phyloP scores from a whole-genome alignment of 2,797 vertebrate species.

The Sebastes taczanowskii region DNA sequence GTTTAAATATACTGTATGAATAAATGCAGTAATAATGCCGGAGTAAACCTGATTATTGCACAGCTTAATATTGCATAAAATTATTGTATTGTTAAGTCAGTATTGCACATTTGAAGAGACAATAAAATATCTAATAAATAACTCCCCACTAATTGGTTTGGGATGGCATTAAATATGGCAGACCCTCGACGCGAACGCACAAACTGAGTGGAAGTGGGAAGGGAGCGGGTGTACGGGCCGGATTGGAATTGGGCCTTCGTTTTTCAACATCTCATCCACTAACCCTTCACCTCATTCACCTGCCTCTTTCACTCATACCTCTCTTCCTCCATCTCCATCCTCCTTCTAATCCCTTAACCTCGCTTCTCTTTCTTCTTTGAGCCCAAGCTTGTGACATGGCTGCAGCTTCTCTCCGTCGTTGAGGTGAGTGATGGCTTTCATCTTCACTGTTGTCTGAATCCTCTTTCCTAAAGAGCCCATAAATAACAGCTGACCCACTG shows the following conservation, averaged over 20 bases:
- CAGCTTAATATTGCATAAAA: too few relatives aligned
- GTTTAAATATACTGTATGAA: too few relatives aligned
- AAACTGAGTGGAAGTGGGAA: too few relatives aligned
- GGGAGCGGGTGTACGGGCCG: too few relatives aligned
- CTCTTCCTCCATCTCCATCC: constrained; percentile 6
- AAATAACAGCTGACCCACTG: constrained; percentile 60
- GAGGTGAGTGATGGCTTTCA: constrained; percentile 66
- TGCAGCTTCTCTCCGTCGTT: constrained; percentile 26
- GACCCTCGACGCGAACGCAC: accelerated
- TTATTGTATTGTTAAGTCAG: too few relatives aligned
- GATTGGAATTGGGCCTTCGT: too few relatives aligned
- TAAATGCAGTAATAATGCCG: too few relatives aligned
- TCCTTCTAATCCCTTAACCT: constrained; percentile 16
- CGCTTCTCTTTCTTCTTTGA: constrained; percentile 16
- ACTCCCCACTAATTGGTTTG: too few relatives aligned
- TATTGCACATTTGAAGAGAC: too few relatives aligned
- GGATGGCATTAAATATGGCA: too few relatives aligned
- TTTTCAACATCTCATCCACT: background rate
- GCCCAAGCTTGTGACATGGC: constrained; percentile 24
- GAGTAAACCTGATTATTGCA: too few relatives aligned
- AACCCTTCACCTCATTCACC: constrained; percentile 19
- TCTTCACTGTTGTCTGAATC: constrained; percentile 49
- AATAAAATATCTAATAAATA: too few relatives aligned
- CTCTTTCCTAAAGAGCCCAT: constrained; percentile 65
- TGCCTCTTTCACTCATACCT: constrained; percentile 14